phyloP scores from a whole-genome alignment of 2,888 invertebrate genomes.

The Drosophila algonquin region DNA sequence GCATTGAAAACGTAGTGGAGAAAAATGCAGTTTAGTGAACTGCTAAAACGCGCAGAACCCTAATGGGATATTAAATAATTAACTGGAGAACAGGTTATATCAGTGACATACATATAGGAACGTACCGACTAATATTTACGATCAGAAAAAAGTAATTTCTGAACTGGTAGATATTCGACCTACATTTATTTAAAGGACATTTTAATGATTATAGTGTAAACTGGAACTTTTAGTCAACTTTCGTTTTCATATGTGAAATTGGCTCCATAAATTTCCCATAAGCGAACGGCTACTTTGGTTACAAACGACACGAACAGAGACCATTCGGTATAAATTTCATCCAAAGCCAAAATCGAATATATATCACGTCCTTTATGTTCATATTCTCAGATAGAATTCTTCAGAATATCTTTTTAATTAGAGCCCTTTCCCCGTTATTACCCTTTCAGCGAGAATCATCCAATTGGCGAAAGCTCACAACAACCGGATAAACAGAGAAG shows the following conservation, averaged over 20 bases:
- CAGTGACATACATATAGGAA: conserved; percentile 36
- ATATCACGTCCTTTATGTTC: too few species aligned
- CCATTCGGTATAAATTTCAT: too few species aligned
- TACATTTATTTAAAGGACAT: background rate
- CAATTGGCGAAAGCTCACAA: conserved; percentile 63
- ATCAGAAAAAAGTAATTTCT: background rate
- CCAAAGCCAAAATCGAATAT: too few species aligned
- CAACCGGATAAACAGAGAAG: conserved; percentile 67
- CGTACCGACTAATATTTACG: background rate
- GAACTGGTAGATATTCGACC: background rate
- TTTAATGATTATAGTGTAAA: background rate
- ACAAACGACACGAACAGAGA: too few species aligned
- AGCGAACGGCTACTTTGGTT: too few species aligned
- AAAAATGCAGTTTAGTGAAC: conserved; percentile 26
- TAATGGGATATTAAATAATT: conserved; percentile 35
- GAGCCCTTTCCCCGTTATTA: background rate
- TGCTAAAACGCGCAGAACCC: conserved; percentile 10
- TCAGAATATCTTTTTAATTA: background rate
- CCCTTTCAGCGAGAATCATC: conserved; percentile 54
- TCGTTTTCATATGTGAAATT: too few species aligned
- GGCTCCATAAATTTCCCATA: too few species aligned
- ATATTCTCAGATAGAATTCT: too few species aligned
- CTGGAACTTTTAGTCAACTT: too few species aligned
- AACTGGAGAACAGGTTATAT: conserved; percentile 31
- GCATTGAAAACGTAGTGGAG: conserved; percentile 29